Evolutionary conservation across 2,113 vertebrate genomes (phyloP).

Genomic region (Serranochromis macrocephalus): DNA sequence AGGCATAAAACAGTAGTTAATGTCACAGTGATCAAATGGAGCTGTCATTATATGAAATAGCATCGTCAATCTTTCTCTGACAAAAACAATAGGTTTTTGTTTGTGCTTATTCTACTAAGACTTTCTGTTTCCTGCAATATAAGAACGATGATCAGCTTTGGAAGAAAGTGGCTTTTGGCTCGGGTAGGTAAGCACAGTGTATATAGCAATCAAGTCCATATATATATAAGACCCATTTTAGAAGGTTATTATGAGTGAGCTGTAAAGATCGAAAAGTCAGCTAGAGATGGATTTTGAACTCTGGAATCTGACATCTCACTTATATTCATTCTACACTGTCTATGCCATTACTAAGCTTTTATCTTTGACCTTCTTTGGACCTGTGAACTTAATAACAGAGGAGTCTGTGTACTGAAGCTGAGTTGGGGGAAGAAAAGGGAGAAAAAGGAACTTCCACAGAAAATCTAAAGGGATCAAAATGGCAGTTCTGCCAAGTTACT

Average conservation of each 20-base stretch:
- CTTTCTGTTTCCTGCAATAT: not conserved
- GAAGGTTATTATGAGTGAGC: not conserved
- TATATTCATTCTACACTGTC: not conserved
- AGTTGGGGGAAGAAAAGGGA: not conserved
- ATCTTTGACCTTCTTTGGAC: not conserved
- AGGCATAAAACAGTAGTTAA: not conserved
- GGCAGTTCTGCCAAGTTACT: not conserved
- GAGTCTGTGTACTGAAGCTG: not conserved
- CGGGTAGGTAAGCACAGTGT: not conserved
- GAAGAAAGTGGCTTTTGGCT: not conserved
- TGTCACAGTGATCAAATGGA: not conserved
- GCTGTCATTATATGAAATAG: not conserved
- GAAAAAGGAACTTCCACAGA: not conserved
- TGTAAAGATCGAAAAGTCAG: not conserved
- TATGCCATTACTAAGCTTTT: not conserved
- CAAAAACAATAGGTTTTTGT: not conserved
- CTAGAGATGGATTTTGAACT: not conserved
- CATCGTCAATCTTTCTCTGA: not conserved
- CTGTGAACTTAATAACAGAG: not conserved
- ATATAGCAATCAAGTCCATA: not conserved
- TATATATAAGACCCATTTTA: not conserved
- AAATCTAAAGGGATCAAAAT: not conserved
- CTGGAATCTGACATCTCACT: not conserved
- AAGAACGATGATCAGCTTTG: not conserved
- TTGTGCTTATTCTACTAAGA: not conserved